Evolutionary conservation across 2,113 vertebrate genomes (phyloP).

Genomic region (Pteropus alecto): DNA sequence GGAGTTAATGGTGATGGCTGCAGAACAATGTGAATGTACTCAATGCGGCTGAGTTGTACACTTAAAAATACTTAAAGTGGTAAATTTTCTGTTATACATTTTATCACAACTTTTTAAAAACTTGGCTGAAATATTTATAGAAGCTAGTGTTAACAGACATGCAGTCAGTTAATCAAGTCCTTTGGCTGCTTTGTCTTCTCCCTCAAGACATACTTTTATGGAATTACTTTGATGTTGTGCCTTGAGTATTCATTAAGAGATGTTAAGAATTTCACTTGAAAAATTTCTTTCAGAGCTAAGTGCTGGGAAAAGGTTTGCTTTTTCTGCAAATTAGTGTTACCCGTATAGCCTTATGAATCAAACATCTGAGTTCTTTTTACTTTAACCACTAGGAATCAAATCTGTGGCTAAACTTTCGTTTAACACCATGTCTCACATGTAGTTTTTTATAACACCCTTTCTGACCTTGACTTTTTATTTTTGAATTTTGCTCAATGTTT

Average conservation of each 20-base stretch:
- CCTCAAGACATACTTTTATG: background rate
- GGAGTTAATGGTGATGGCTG: background rate
- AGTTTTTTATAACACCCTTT: background rate
- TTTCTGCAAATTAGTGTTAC: background rate
- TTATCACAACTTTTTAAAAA: background rate
- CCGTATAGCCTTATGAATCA: background rate
- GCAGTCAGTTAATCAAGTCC: background rate
- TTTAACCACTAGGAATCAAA: background rate
- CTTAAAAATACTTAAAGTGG: background rate
- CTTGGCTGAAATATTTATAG: background rate
- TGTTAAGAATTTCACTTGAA: background rate
- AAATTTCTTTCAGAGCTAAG: conserved; percentile 16
- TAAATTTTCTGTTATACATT: background rate
- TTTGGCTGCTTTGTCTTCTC: background rate
- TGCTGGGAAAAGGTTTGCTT: background rate
- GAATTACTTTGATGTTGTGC: background rate
- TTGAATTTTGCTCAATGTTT: background rate
- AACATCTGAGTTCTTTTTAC: background rate
- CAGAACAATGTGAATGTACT: background rate
- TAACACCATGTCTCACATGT: background rate
- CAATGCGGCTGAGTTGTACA: background rate
- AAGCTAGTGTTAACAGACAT: background rate
- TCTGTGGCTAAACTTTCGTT: background rate
- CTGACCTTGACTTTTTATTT: background rate
- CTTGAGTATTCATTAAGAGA: conserved; percentile 26